phyloP scores from a whole-genome alignment of 1,140 invertebrate species.

The Metaphire vulgaris region DNA sequence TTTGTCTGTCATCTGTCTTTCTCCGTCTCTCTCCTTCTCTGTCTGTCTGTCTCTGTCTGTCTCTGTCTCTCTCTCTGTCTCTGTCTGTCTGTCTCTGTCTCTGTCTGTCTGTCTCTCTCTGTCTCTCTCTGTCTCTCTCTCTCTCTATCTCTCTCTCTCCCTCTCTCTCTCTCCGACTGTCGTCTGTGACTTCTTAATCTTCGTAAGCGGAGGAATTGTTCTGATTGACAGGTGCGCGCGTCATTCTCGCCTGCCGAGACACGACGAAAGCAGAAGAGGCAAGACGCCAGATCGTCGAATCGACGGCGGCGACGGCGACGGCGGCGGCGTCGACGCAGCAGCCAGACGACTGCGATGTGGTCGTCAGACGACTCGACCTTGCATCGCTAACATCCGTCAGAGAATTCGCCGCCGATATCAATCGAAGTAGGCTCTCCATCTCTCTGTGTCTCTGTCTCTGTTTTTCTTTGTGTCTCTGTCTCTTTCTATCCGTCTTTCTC shows the following conservation, averaged over 20 bases:
- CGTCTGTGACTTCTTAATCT: no score
- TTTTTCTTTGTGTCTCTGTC: no score
- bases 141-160: conserved; percentile 7
- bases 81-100: conserved; percentile 23
- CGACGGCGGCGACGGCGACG: not conserved
- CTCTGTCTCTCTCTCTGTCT: not conserved
- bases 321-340: conserved; percentile 65
- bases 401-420: conserved; percentile 53
- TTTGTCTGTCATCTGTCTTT: conserved; percentile 5
- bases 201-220: no score
- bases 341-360: conserved; percentile 62
- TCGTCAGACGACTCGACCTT: conserved; percentile 63
- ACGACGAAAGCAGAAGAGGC: conserved; percentile 65
- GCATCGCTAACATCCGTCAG: conserved; percentile 63
- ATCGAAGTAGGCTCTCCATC: conserved; percentile 10
- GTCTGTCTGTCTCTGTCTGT: not conserved
- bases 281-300: conserved; percentile 60
- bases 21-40: not conserved
- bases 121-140: conserved; percentile 15
- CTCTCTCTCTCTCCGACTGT: not conserved
- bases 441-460: no score
- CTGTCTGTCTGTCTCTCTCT: conserved; percentile 9
- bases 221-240: conserved; percentile 58
- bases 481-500: no score
- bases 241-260: conserved; percentile 73